These are phyloP conservation scores for Ormia ochracea DNA, from an alignment of 2,888 invertebrate genomes.

Conservation along the genomic window DNA sequence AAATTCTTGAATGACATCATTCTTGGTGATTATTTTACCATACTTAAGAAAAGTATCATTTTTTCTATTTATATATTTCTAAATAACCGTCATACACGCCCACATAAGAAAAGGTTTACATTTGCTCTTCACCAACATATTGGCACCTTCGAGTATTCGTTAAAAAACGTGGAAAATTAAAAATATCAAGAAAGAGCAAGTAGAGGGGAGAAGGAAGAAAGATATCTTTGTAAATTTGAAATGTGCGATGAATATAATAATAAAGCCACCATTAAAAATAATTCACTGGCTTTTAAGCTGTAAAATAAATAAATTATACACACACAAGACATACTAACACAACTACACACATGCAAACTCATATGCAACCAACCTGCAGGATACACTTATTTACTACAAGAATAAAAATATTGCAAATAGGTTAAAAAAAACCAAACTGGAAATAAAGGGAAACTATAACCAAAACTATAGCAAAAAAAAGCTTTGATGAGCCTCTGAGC, in stretches of 20 bases:
- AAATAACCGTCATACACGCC: neutral
- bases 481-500: no score
- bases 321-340: neutral
- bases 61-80: neutral
- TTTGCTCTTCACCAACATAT: neutral
- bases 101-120: neutral
- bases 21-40: neutral
- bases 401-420: no score
- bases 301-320: constrained; percentile 17
- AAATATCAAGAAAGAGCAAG: neutral
- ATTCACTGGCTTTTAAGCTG: constrained; percentile 20
- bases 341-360: neutral
- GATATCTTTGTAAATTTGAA: neutral
- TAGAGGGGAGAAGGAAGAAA: neutral
- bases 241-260: constrained; percentile 5
- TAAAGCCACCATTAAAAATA: constrained; percentile 34
- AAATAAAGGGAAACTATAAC: no score
- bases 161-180: neutral
- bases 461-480: no score
- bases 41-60: constrained; percentile 16
- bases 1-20: neutral
- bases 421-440: no score
- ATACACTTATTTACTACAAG: neutral
- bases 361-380: neutral
- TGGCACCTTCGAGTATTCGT: neutral